Percentiles rank a stretch among this genome's conserved stretches.
These are phyloP conservation scores for Fissipunctia ypsillon DNA, from an alignment of 2,888 invertebrate genomes.

Conservation along the genomic window DNA sequence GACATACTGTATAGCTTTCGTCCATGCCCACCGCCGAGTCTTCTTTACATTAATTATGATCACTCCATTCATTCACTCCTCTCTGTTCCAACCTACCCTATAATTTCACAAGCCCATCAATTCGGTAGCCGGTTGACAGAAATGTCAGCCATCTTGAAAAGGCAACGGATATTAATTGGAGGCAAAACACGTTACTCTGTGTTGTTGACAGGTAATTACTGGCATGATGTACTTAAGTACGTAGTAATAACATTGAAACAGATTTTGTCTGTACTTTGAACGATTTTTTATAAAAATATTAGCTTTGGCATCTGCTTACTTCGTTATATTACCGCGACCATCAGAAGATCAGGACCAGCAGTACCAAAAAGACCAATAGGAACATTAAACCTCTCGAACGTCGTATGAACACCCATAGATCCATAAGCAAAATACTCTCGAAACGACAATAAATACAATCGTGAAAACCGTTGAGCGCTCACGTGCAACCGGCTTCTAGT, in stretches of 20 bases:
- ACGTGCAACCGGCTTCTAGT: too few relatives aligned
- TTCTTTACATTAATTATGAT: too few relatives aligned
- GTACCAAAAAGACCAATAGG: too few relatives aligned
- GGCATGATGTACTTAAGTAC: slow-evolving; percentile 1
- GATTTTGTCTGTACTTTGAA: background rate
- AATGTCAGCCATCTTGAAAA: slow-evolving; percentile 43
- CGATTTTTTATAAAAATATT: background rate
- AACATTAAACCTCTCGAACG: too few relatives aligned
- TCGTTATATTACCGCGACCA: background rate
- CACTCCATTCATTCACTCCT: slow-evolving; percentile 17
- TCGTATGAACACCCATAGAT: too few relatives aligned
- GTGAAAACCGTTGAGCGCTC: too few relatives aligned
- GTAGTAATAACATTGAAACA: slow-evolving; percentile 23
- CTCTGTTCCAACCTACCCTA: slow-evolving; percentile 37
- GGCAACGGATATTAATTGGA: slow-evolving; percentile 57
- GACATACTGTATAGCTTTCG: too few relatives aligned
- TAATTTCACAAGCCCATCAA: slow-evolving; percentile 62
- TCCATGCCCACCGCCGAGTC: too few relatives aligned
- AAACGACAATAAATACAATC: too few relatives aligned
- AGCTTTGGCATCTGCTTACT: background rate
- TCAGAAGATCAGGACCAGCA: too few relatives aligned
- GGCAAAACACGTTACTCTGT: slow-evolving; percentile 58
- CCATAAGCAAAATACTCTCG: too few relatives aligned
- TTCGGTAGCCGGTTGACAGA: slow-evolving; percentile 54
- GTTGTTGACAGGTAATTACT: slow-evolving; percentile 56